These are phyloP conservation scores for Kryptolebias marmoratus DNA, from an alignment of 2,113 vertebrate species.

Conservation along the genomic window DNA sequence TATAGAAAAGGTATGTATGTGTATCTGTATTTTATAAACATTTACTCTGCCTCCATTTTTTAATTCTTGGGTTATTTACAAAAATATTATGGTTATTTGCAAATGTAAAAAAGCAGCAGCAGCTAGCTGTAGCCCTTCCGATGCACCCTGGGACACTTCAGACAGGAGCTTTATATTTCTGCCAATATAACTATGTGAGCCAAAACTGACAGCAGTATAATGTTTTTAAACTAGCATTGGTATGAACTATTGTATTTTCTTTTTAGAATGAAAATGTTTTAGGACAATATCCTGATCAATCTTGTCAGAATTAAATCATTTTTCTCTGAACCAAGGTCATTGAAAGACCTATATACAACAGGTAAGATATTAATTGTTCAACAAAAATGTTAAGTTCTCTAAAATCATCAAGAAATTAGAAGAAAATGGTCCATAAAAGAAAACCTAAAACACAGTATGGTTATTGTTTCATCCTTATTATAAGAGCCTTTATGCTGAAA, in stretches of 20 bases:
- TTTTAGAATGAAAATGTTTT: neutral
- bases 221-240: neutral
- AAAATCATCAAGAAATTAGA: constrained; percentile 14
- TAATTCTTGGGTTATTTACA: neutral
- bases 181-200: neutral
- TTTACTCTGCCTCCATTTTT: neutral
- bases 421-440: constrained; percentile 12
- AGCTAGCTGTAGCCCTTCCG: no score
- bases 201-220: neutral
- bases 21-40: neutral
- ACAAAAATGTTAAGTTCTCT: neutral
- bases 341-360: neutral
- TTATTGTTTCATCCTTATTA: neutral
- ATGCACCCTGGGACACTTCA: neutral
- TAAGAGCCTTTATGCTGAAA: constrained; percentile 8
- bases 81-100: no score
- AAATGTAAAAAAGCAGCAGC: no score
- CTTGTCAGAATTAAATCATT: neutral
- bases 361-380: neutral
- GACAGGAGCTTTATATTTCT: neutral
- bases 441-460: neutral
- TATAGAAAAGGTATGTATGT: no score
- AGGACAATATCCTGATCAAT: neutral
- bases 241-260: neutral
- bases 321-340: neutral